These are phyloP conservation scores for Heliocidaris tuberculata DNA, from an alignment of 35 echinoderm and acorn worm species.

Conservation along the genomic window DNA sequence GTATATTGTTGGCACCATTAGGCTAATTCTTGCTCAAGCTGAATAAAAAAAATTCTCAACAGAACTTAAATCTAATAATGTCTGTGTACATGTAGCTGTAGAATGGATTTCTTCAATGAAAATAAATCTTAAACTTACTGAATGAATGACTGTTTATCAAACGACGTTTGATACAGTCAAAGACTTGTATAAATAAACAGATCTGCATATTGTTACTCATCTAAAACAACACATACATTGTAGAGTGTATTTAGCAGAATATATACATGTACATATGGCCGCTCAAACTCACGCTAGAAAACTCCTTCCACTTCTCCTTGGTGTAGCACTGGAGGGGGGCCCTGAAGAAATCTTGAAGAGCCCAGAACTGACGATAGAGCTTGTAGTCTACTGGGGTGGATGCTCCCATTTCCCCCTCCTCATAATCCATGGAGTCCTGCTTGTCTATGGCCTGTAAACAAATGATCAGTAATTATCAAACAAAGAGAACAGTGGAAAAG, in stretches of 20 bases:
- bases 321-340: conserved; percentile 81
- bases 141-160: too few species aligned
- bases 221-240: too few species aligned
- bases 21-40: too few species aligned
- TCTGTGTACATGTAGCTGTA: too few species aligned
- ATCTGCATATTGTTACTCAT: too few species aligned
- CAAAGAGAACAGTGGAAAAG: too few species aligned
- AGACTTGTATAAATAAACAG: too few species aligned
- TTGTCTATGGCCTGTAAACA: conserved; percentile 58
- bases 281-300: conserved; percentile 57
- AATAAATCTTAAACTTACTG: not conserved
- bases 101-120: too few species aligned
- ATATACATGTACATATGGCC: not conserved
- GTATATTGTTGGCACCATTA: too few species aligned
- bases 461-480: not conserved
- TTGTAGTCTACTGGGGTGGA: conserved; percentile 73
- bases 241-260: not conserved
- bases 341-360: conserved; percentile 89
- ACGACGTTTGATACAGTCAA: too few species aligned
- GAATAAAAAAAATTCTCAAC: too few species aligned
- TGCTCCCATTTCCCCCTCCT: conserved; percentile 84
- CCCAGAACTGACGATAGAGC: conserved; percentile 93
- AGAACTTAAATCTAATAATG: too few species aligned
- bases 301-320: conserved; percentile 88
- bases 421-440: conserved; percentile 79